These are phyloP conservation scores for Macrotus californicus DNA, from an alignment of 2,113 vertebrate genomes.

Conservation along the genomic window DNA sequence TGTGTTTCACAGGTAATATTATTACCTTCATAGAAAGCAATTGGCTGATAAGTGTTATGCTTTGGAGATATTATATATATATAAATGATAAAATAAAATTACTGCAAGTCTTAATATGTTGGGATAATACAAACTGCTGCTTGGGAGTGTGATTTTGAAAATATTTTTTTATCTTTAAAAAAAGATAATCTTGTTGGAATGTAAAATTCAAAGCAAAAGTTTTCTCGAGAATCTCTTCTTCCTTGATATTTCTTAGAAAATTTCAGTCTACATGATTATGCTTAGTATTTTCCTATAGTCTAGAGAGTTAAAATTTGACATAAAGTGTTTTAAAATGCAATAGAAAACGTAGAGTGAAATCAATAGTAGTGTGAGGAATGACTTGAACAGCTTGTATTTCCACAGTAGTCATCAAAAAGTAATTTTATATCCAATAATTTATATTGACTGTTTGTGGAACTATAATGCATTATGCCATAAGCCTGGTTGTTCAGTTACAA, in stretches of 20 bases:
- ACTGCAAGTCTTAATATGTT: slow-evolving; percentile 54
- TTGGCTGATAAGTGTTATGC: not conserved
- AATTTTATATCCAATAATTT: slow-evolving; percentile 92
- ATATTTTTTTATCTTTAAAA: slow-evolving; percentile 32
- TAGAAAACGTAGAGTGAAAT: slow-evolving; percentile 80
- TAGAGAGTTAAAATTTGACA: slow-evolving; percentile 70
- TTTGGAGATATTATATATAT: not conserved
- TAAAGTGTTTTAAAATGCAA: slow-evolving; percentile 74
- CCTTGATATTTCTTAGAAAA: slow-evolving; percentile 31
- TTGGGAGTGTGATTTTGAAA: slow-evolving; percentile 1
- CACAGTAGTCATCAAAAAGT: slow-evolving; percentile 90
- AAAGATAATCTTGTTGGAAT: not conserved
- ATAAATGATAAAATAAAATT: slow-evolving; percentile 43
- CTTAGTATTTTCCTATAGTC: slow-evolving; percentile 69
- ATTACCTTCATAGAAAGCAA: slow-evolving; percentile 51
- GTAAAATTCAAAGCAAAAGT: not conserved
- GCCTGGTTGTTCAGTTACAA: slow-evolving; percentile 76
- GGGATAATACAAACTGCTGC: slow-evolving; percentile 43
- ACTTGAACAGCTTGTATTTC: slow-evolving; percentile 83
- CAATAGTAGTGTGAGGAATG: slow-evolving; percentile 85
- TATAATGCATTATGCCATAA: slow-evolving; percentile 75
- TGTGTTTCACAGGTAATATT: slow-evolving; percentile 32
- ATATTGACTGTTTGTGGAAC: slow-evolving; percentile 86
- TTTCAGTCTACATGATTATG: slow-evolving; percentile 32
- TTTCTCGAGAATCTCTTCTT: slow-evolving; percentile 31